Conservation (phyloP, 2,113 vertebrate genomes). For the Chaenogobius annularis region DNA sequence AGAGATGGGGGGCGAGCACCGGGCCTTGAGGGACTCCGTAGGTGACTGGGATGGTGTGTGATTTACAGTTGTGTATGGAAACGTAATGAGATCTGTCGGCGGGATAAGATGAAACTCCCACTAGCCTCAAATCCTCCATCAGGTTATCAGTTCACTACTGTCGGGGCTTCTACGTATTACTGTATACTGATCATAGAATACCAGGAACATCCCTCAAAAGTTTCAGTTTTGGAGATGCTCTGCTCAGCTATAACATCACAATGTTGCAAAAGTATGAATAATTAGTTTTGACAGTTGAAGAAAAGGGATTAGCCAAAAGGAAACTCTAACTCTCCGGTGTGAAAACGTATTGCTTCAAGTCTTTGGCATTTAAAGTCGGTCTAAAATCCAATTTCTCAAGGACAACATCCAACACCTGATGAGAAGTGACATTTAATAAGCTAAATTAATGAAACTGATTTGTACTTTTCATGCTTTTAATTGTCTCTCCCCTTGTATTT, state of each 20-base stretch:
- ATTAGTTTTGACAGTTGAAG: not conserved
- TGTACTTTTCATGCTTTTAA: not conserved
- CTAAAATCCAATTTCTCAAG: not conserved
- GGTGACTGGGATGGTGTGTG: too few species aligned
- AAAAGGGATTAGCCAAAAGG: not conserved
- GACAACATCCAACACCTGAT: not conserved
- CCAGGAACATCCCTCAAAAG: too few species aligned
- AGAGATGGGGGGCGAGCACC: too few species aligned
- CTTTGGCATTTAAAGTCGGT: not conserved
- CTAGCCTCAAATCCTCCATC: too few species aligned
- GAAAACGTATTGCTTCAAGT: not conserved
- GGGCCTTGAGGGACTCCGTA: too few species aligned
- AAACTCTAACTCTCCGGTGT: not conserved
- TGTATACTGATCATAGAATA: too few species aligned
- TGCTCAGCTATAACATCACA: too few species aligned
- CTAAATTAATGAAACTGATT: constrained; percentile 1
- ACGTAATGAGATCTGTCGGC: too few species aligned
- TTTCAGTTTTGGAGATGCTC: not conserved
- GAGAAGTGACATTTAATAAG: not conserved
- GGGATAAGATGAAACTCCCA: too few species aligned
- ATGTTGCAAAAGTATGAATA: not conserved
- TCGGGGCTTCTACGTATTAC: too few species aligned
- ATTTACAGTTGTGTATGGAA: too few species aligned
- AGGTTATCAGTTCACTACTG: too few species aligned
- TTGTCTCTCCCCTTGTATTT: not conserved